Base-by-base conservation (phyloP, 2,888 invertebrate species). In the Heteromurus nitidus region DNA sequence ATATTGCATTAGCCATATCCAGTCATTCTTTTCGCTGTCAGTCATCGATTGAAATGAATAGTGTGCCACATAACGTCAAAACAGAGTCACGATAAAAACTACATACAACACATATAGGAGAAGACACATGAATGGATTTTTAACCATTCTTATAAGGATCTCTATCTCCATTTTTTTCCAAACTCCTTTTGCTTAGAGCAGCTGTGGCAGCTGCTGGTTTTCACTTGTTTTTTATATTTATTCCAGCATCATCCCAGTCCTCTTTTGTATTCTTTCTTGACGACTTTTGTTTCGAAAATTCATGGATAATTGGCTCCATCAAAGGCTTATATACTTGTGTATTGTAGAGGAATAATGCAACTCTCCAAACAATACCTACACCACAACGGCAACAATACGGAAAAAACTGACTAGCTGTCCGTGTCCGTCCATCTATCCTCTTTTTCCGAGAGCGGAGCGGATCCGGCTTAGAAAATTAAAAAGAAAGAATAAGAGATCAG, bases 251-350 rank as follows among this genome's bases (percentile, higher is more conserved):
- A n/a, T n/a, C n/a, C 42, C 42, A 44, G 16, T 24, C 24, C 3
- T 28, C 69, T 73, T 77, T 77, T 68, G 67, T 82, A 58, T 65
- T 42, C 65, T 22, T 44, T 36, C 47, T 58, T 64, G 42, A 44
- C 65, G 36, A 5, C 36, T 72, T 73, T 80, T 73, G 80, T 73
- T 74, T 73, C 53, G 20, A 60, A 80, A 79, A 73, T 73, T 73
- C 72, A 80, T 80, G 67, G 80, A 68, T 80, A 73, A 73, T 80
- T 74, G 74, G 67, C 73, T 72, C 44, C 18, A 62, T 79, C 64
- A 79, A 69, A 79, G 65, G 44, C 70, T 58, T 42, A 55, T 36
- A 36, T 36, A 36, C 36, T 36, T 13, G 36, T 36, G 36, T 36
- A 36, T 36, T 36, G 13, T 36, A 13, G 13, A 36, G 20, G 9